Evolutionary conservation across 2,113 vertebrate genomes (phyloP).

Genomic region (Gadus chalcogrammus): DNA sequence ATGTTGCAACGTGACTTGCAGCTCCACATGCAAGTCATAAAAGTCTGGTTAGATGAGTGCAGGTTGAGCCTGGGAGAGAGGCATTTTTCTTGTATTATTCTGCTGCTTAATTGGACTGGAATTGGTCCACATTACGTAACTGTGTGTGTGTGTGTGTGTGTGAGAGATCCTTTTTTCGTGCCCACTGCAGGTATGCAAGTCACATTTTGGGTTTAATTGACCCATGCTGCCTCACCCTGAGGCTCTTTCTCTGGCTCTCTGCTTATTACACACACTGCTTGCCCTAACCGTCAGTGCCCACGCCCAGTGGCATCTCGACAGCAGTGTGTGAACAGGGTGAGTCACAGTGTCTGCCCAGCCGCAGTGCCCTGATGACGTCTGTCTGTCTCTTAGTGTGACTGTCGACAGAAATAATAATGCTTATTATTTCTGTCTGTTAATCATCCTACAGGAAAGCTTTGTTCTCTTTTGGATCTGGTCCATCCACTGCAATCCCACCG

Average conservation of each 20-base stretch:
- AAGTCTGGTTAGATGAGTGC: not conserved
- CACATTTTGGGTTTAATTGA: conserved; percentile 38
- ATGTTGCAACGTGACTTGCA: too few species aligned
- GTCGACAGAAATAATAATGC: not conserved
- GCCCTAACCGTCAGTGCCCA: conserved; percentile 11
- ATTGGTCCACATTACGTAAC: not conserved
- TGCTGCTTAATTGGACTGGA: not conserved
- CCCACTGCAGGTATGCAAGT: conserved; percentile 32
- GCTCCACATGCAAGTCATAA: not conserved
- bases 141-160: conserved; percentile 21
- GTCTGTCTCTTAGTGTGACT: not conserved
- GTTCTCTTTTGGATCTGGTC: not conserved
- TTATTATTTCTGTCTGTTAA: not conserved
- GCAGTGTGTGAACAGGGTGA: conserved; percentile 24
- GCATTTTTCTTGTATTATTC: not conserved
- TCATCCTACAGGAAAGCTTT: not conserved
- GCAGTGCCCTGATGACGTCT: conserved; percentile 8
- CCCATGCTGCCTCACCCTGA: conserved; percentile 1
- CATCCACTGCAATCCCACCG: not conserved
- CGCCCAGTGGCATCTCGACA: conserved; percentile 32
- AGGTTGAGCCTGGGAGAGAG: conserved; percentile 19
- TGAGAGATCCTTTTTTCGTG: conserved; percentile 11
- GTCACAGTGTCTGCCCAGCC: not conserved
- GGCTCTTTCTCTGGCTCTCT: not conserved
- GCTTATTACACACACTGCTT: not conserved